Evolutionary conservation across 2,113 vertebrate species (phyloP), one percentile per base, ranked within the genome.

Genomic region (Pao palembangensis): DNA sequence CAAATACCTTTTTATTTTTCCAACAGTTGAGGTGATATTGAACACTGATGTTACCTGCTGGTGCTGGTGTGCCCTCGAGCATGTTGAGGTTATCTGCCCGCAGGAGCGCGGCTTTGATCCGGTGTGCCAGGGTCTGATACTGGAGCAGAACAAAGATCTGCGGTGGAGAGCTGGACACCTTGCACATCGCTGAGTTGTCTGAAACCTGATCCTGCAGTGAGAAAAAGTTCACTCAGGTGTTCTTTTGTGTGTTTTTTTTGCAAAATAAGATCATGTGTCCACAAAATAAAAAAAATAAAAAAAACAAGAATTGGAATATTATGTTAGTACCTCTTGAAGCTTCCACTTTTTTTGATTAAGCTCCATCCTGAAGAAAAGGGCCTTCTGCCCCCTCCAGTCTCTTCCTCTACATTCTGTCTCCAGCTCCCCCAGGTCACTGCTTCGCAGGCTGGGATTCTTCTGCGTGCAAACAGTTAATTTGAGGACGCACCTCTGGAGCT

Each of bases 81-180:
- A 15, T 74, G 46, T 70, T 49, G 11, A 91, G 73, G 31, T 87
- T 78, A 60, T 89, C 82, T 2, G 89, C 88, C 79, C 85, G 90
- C 61, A 84, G 69, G 23, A 92, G 76, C 19, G 84, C 79, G 58
- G 87, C 88, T 82, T 90, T 92, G 76, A 93, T 84, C 14, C 78
- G 69, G 42, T 84, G 71, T 3, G 87, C 74, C 46, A 47, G 49
- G 3, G 80, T 61, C 67, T 91, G 91, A 74, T 87, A 88, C 68
- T 89, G 90, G 19, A 92, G 89, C 48, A 85, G 79, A 56, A 92
- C 81, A 54, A 91, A 88, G 68, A 82, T 54, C 19, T 71, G 70
- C 42, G 72, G 63, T 15, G 66, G 51, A 1, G 60, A 70, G 19
- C 70, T 61, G 15, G 52, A 50, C 47, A 25, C 3, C 0, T 59